Conservation (phyloP, 2,113 vertebrate species). For the Cheirogaleus medius region DNA sequence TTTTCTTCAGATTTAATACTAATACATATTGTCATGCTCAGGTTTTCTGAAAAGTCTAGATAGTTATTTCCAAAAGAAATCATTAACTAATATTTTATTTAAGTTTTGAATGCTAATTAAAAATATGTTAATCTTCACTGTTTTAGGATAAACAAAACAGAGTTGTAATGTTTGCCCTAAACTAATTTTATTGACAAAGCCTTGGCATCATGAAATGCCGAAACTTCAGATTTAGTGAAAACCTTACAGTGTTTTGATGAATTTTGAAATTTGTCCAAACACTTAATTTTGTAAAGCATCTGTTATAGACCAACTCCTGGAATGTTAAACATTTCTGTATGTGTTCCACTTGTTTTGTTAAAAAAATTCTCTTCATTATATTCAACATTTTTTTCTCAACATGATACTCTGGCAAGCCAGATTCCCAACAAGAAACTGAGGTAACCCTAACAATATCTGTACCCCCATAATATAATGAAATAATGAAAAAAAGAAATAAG, state of each 20-base stretch:
- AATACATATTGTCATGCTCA: neutral
- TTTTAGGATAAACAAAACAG: conserved; percentile 56
- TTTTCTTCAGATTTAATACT: conserved; percentile 27
- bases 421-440: neutral
- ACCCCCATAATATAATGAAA: no score
- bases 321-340: conserved; percentile 67
- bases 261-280: conserved; percentile 77
- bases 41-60: conserved; percentile 44
- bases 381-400: conserved; percentile 31
- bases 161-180: conserved; percentile 63
- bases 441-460: no score
- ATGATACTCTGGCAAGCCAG: neutral
- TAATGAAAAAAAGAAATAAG: no score
- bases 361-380: conserved; percentile 50
- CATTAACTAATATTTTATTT: conserved; percentile 73
- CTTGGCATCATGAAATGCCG: conserved; percentile 73
- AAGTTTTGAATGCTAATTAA: conserved; percentile 74
- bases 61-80: conserved; percentile 69
- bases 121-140: conserved; percentile 72
- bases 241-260: conserved; percentile 76
- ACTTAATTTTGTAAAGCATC: conserved; percentile 81
- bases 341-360: conserved; percentile 26
- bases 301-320: conserved; percentile 69
- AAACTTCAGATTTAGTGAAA: conserved; percentile 79
- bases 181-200: conserved; percentile 80